Evolutionary conservation across 2,888 invertebrate species (phyloP).

Genomic region (Allolobophora icterica): DNA sequence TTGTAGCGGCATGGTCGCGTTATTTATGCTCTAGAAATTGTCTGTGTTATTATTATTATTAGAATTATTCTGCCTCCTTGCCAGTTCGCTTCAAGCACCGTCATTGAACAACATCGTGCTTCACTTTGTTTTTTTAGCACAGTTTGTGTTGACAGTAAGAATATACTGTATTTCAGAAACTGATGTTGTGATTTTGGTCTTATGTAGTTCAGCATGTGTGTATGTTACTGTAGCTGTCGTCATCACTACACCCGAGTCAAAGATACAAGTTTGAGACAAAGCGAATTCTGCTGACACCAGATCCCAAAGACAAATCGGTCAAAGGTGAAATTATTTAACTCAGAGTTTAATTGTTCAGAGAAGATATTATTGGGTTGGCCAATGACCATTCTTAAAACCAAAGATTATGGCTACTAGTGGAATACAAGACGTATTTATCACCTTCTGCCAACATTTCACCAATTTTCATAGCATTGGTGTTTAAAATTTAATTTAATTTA

Average conservation of each 20-base stretch:
- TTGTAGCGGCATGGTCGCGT: too few species aligned
- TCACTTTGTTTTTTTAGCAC: background rate
- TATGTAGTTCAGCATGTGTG: background rate
- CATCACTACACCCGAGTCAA: constrained; percentile 25
- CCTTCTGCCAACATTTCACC: background rate
- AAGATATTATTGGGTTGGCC: too few species aligned
- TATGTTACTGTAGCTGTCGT: background rate
- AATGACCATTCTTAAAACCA: background rate
- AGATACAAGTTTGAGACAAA: constrained; percentile 69
- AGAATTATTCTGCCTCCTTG: too few species aligned
- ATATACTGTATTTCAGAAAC: too few species aligned
- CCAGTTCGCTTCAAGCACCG: too few species aligned
- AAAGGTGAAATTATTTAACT: constrained; percentile 60
- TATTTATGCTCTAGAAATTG: too few species aligned
- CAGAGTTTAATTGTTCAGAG: background rate
- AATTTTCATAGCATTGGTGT: too few species aligned
- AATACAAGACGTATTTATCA: background rate
- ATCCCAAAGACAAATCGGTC: constrained; percentile 69
- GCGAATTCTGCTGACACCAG: constrained; percentile 69
- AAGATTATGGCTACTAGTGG: background rate
- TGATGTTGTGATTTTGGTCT: too few species aligned
- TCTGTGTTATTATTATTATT: too few species aligned
- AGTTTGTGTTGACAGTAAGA: too few species aligned
- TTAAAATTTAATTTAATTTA: too few species aligned
- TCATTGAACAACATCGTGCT: too few species aligned